Percentiles rank a stretch among this genome's conserved stretches.
phyloP scores from a whole-genome alignment of 2,888 invertebrate genomes.

The Hirtodrosophila trivittata region DNA sequence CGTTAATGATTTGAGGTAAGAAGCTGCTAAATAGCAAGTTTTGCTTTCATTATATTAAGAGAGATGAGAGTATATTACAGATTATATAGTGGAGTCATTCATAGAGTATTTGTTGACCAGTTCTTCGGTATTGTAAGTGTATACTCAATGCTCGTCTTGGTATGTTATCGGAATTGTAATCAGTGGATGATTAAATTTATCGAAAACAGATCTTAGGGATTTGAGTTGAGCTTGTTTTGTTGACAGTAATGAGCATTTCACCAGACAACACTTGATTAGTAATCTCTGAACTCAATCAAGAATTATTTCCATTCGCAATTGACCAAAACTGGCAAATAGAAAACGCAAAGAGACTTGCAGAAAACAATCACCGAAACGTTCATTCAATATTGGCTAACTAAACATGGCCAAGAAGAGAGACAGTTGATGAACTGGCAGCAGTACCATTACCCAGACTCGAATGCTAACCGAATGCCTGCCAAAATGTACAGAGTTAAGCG shows the following conservation, averaged over 20 bases:
- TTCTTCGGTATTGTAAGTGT: too few relatives aligned
- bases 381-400: slow-evolving; percentile 49
- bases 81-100: too few relatives aligned
- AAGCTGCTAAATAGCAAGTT: too few relatives aligned
- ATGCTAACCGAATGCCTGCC: slow-evolving; percentile 14
- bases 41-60: too few relatives aligned
- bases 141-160: too few relatives aligned
- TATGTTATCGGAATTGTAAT: too few relatives aligned
- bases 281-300: slow-evolving; percentile 60
- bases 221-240: background rate
- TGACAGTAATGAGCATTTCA: slow-evolving; percentile 33
- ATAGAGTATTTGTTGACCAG: too few relatives aligned
- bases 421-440: slow-evolving; percentile 28
- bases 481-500: slow-evolving; percentile 21
- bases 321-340: slow-evolving; percentile 59
- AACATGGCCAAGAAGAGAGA: slow-evolving; percentile 38
- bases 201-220: background rate
- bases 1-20: too few relatives aligned
- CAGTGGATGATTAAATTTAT: background rate
- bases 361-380: slow-evolving; percentile 23
- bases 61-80: too few relatives aligned
- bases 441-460: slow-evolving; percentile 17
- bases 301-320: slow-evolving; percentile 64
- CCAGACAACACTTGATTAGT: slow-evolving; percentile 5
- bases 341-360: slow-evolving; percentile 39